Evolutionary conservation across 2,888 invertebrate species (phyloP).

Genomic region (Sesia bembeciformis): DNA sequence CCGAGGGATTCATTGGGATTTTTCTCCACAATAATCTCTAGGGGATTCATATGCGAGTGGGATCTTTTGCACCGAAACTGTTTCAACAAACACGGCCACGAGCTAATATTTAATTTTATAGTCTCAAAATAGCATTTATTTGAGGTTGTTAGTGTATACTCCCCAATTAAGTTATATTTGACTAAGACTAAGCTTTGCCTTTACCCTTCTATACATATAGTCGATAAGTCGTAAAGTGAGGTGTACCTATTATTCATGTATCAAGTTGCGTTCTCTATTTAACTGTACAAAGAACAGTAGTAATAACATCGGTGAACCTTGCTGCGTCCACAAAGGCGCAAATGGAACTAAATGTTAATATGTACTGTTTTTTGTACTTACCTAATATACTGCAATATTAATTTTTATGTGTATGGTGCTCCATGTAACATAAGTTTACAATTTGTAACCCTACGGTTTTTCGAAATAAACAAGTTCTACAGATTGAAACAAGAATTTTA

Average conservation of each 20-base stretch:
- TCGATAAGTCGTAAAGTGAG: slow-evolving; percentile 25
- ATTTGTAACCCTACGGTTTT: slow-evolving; percentile 61
- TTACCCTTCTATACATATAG: slow-evolving; percentile 38
- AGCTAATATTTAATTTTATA: no score
- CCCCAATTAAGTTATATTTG: not conserved
- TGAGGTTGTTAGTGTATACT: not conserved
- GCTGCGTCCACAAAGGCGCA: not conserved
- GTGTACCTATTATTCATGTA: slow-evolving; percentile 29
- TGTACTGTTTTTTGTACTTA: slow-evolving; percentile 10
- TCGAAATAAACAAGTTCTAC: slow-evolving; percentile 61
- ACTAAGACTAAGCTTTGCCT: slow-evolving; percentile 46
- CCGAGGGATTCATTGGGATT: no score
- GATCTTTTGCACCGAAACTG: no score
- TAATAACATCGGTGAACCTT: not conserved
- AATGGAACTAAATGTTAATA: no score
- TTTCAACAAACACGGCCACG: no score
- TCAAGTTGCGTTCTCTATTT: not conserved
- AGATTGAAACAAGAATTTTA: slow-evolving; percentile 14
- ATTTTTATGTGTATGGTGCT: slow-evolving; percentile 66
- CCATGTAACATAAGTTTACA: slow-evolving; percentile 57
- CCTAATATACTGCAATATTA: slow-evolving; percentile 46
- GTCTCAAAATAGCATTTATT: no score
- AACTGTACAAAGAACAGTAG: not conserved
- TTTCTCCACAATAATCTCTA: no score
- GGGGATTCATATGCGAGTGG: no score